These are phyloP conservation scores for Ceratina calcarata DNA, from an alignment of 1,140 invertebrate genomes.

Conservation along the genomic window DNA sequence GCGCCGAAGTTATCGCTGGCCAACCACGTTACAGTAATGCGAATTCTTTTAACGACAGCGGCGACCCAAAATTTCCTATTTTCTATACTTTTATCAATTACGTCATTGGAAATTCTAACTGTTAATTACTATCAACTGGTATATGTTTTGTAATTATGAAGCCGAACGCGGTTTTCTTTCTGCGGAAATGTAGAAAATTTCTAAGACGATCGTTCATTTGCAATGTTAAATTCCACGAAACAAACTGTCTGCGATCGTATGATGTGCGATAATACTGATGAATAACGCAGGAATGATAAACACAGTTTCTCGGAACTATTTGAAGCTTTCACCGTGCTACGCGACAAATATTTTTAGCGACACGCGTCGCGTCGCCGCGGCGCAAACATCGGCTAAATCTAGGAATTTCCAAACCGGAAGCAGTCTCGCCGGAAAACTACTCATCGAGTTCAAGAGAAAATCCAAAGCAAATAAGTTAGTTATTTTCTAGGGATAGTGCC, in stretches of 20 bases:
- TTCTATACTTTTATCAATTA: no score
- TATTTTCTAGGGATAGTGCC: slow-evolving; percentile 5
- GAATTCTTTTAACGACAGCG: slow-evolving; percentile 25
- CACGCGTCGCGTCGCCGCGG: no score
- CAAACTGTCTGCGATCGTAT: not conserved
- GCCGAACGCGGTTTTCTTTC: no score
- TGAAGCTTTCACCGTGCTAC: not conserved
- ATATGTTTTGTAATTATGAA: no score
- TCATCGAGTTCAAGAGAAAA: slow-evolving; percentile 46
- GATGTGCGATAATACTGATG: not conserved
- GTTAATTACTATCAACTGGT: no score
- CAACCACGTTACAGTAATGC: slow-evolving; percentile 4
- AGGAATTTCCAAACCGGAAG: slow-evolving; percentile 17
- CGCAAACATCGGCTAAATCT: not conserved
- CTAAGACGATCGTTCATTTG: no score
- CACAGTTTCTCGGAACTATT: not conserved
- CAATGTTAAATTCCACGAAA: no score
- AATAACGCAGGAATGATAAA: not conserved
- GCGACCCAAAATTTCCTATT: not conserved
- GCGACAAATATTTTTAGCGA: not conserved
- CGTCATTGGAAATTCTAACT: not conserved
- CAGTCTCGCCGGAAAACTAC: slow-evolving; percentile 54
- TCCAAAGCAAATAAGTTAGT: slow-evolving; percentile 34
- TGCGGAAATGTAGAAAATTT: no score
- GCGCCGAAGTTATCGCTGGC: slow-evolving; percentile 22